Base-by-base conservation (phyloP, 2,113 vertebrate genomes). In the Cariama cristata region DNA sequence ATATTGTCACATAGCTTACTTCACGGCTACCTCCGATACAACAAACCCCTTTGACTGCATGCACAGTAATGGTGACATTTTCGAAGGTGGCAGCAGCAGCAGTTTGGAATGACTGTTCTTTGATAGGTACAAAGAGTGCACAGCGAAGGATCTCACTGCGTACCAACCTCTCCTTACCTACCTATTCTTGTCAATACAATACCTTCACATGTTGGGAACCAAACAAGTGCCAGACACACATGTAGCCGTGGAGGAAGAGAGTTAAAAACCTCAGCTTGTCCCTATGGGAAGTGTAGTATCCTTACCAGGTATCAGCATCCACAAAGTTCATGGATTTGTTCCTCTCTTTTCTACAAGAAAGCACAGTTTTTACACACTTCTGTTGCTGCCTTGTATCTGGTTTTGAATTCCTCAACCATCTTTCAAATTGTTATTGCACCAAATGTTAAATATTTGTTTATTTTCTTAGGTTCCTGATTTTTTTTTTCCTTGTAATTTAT, bases 171-270 rank as follows among this genome's bases (percentile, higher is more conserved):
- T 44, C 64, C 42, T 91, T 59, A 58, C 12, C 8, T 7, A 77
- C 7, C 13, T 38, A 3, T 44, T 67, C 2, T 35, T 69, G 38
- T 59, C 49, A 52, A 52, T 21, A 45, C 8, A 45, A 16, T 4
- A 64, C 26, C 27, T 64, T 56, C 12, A 52, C 5, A 53, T 13
- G 12, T 0, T 49, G 35, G 15, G 23, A 67, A 67, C 23, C 23
- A 59, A 50, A 35, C 0, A 4, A 66, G 42, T 27, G 47, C 60
- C 59, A 44, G 45, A 45, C 16, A 84, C 26, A 42, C 11, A 71
- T 17, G 5, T 55, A 67, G 0, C 4, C 9, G 3, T 0, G 2
- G 5, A 63, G 20, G 12, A 67, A 56, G 11, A 53, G 22, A 74
- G 38, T 62, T 71, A 38, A 66, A 81, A 72, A 10, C 3, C 5